A percentile compares a stretch with the other conserved stretches of the same genome.
phyloP scores from a whole-genome alignment of 2,113 vertebrate species.

The Sclerurus mexicanus region DNA sequence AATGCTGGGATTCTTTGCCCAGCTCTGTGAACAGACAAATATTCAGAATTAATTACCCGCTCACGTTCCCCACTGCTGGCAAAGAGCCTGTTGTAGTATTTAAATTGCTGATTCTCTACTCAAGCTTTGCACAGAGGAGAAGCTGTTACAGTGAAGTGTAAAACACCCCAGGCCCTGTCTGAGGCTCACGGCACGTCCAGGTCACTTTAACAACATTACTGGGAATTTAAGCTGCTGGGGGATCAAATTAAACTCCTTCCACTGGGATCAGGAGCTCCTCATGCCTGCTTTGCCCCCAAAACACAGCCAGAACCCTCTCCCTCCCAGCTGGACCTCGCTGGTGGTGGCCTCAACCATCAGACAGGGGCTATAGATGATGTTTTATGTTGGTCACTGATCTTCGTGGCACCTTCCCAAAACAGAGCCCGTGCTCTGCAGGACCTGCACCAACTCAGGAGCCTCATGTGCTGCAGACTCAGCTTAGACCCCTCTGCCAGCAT shows the following conservation, averaged over 20 bases:
- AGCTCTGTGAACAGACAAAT: not conserved
- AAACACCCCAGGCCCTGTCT: not conserved
- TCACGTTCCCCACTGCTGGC: not conserved
- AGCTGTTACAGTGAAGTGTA: not conserved
- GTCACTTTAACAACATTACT: accelerated
- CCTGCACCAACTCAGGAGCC: not conserved
- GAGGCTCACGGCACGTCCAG: not conserved
- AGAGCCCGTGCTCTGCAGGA: not conserved
- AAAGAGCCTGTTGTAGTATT: not conserved
- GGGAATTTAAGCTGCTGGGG: not conserved
- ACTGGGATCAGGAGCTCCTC: accelerated
- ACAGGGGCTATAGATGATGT: too few relatives aligned
- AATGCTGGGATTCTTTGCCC: accelerated
- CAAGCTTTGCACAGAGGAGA: not conserved
- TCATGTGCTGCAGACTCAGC: accelerated
- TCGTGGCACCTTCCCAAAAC: too few relatives aligned
- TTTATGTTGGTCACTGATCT: accelerated
- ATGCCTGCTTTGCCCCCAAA: not conserved
- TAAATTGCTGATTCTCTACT: not conserved
- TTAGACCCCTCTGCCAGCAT: not conserved
- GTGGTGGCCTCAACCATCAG: not conserved
- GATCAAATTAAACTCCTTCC: not conserved
- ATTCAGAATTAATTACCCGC: not conserved
- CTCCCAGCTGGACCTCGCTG: not conserved
- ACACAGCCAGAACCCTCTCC: not conserved